Evolutionary conservation across 2,888 invertebrate genomes (phyloP).

Genomic region (Drosophila infuscata): DNA sequence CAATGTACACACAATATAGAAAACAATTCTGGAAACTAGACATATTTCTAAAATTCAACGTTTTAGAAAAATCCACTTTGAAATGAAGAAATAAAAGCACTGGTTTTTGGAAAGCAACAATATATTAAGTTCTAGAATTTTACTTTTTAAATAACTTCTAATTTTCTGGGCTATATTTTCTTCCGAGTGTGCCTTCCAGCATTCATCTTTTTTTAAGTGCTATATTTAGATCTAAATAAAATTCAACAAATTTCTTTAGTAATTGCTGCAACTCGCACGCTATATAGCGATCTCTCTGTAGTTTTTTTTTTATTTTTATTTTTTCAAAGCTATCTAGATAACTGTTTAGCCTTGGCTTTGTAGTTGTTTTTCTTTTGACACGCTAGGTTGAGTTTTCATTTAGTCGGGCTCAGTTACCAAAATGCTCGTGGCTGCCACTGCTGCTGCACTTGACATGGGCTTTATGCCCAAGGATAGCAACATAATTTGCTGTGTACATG

Average conservation of each 20-base stretch:
- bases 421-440: slow-evolving; percentile 12
- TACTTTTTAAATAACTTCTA: background rate
- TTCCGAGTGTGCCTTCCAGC: background rate
- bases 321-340: background rate
- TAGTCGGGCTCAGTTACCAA: slow-evolving; percentile 13
- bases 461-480: slow-evolving; percentile 60
- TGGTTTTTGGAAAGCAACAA: background rate
- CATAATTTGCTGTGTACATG: slow-evolving; percentile 60
- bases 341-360: background rate
- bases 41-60: background rate
- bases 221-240: background rate
- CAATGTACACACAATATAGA: too few relatives aligned
- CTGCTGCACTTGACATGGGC: slow-evolving; percentile 44
- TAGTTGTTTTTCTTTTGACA: background rate
- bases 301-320: background rate
- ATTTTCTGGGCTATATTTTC: too few relatives aligned
- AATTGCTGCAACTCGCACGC: background rate
- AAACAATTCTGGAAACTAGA: background rate
- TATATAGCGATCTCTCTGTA: background rate
- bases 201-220: background rate
- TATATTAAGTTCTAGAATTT: background rate
- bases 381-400: slow-evolving; percentile 5
- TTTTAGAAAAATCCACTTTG: background rate
- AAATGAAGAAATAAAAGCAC: background rate
- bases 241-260: background rate